These are phyloP conservation scores for Pseudachorutes palmiensis DNA, from an alignment of 1,140 invertebrate species.

Conservation along the genomic window DNA sequence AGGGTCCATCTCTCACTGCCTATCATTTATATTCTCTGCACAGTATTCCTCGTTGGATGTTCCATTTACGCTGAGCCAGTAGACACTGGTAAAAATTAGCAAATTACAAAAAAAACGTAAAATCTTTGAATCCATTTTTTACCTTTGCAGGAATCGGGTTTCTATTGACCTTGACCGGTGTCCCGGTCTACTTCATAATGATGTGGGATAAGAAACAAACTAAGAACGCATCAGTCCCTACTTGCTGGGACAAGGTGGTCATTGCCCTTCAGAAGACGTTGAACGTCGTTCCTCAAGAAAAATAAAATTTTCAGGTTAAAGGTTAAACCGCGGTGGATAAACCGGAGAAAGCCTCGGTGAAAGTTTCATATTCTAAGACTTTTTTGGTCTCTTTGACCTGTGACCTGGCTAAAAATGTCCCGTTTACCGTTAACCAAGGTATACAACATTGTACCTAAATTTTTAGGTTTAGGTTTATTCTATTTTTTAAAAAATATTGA, in stretches of 20 bases:
- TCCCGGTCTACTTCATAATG: conserved; percentile 49
- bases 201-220: conserved; percentile 34
- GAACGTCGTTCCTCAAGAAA: conserved; percentile 37
- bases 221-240: too few relatives aligned
- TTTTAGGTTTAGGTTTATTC: too few relatives aligned
- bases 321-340: neutral
- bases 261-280: conserved; percentile 30
- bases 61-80: conserved; percentile 45
- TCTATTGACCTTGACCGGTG: conserved; percentile 46
- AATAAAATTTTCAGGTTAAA: conserved; percentile 31
- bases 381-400: neutral
- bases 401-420: too few relatives aligned
- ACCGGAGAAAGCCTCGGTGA: neutral
- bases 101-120: neutral
- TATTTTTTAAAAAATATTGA: too few relatives aligned
- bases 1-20: conserved; percentile 57
- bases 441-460: too few relatives aligned
- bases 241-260: neutral
- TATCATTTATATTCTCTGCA: conserved; percentile 49
- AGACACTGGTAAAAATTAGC: conserved; percentile 40
- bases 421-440: too few relatives aligned
- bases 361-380: neutral
- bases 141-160: conserved; percentile 41
- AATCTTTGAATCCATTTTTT: neutral
- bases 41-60: conserved; percentile 48